Evolutionary conservation across 2,113 vertebrate species (phyloP).

Genomic region (Psammodynastes pulverulentus): DNA sequence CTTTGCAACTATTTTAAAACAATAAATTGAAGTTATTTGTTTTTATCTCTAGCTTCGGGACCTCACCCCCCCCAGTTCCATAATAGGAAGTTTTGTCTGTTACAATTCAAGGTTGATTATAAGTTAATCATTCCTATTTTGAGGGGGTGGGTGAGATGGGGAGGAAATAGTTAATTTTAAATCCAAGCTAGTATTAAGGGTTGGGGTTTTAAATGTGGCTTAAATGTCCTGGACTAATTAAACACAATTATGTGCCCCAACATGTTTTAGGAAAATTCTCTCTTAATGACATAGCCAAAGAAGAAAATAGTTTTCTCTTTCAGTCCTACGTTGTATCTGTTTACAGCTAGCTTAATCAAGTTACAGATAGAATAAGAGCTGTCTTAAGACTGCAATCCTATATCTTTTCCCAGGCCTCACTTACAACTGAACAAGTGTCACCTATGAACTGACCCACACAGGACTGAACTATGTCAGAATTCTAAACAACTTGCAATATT

Average conservation of each 20-base stretch:
- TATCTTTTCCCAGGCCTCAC: background rate
- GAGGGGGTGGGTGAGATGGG: background rate
- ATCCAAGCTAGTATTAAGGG: background rate
- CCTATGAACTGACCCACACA: background rate
- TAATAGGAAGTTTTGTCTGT: constrained; percentile 32
- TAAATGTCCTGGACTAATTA: background rate
- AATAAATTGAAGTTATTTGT: constrained; percentile 25
- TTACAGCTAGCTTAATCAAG: background rate
- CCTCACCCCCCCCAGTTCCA: background rate
- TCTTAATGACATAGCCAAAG: background rate
- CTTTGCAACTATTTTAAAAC: background rate
- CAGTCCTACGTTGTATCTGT: background rate
- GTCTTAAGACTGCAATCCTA: background rate
- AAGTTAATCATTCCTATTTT: constrained; percentile 4
- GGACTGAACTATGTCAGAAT: background rate
- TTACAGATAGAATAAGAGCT: background rate
- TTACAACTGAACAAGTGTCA: background rate
- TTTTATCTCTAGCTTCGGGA: constrained; percentile 48
- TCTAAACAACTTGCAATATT: background rate
- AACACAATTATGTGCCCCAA: background rate
- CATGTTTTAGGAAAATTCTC: background rate
- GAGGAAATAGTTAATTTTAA: background rate
- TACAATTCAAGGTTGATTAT: constrained; percentile 17
- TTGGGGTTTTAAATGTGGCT: background rate
- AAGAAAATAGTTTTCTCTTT: background rate